phyloP scores from a whole-genome alignment of 2,888 invertebrate species.

The Callosobruchus maculatus region DNA sequence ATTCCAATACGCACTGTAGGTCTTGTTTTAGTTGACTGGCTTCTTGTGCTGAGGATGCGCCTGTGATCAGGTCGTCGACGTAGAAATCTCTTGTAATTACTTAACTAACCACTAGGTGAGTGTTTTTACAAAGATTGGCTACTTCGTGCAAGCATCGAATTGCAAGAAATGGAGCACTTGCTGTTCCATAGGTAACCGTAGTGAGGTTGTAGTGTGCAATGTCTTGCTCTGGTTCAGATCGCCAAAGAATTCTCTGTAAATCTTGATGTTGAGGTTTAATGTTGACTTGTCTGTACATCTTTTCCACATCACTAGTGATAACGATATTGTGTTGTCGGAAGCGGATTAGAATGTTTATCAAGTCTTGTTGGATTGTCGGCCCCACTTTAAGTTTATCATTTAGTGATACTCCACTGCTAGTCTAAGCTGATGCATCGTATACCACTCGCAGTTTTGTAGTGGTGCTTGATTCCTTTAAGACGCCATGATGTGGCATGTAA shows the following conservation, averaged over 20 bases:
- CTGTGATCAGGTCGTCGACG: no score
- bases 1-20: not conserved
- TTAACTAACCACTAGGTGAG: not conserved
- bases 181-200: slow-evolving; percentile 14
- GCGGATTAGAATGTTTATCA: not conserved
- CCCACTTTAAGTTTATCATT: slow-evolving; percentile 16
- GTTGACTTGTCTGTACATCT: slow-evolving; percentile 13
- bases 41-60: no score
- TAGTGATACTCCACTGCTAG: slow-evolving; percentile 14
- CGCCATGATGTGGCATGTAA: slow-evolving; percentile 20
- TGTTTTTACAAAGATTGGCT: not conserved
- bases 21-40: not conserved
- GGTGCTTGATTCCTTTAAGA: slow-evolving; percentile 14
- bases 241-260: slow-evolving; percentile 14
- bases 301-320: slow-evolving; percentile 8
- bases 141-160: not conserved
- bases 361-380: slow-evolving; percentile 14
- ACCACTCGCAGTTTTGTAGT: slow-evolving; percentile 17
- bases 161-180: slow-evolving; percentile 9
- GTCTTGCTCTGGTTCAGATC: not conserved
- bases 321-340: slow-evolving; percentile 8
- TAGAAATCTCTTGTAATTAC: not conserved
- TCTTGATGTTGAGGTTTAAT: slow-evolving; percentile 7
- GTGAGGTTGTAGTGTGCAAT: slow-evolving; percentile 4
- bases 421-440: slow-evolving; percentile 9